A percentile compares a stretch with the other conserved stretches of the same genome.
These are phyloP conservation scores for Ceratotherium simum DNA, from an alignment of 2,113 vertebrate genomes.

Conservation along the genomic window DNA sequence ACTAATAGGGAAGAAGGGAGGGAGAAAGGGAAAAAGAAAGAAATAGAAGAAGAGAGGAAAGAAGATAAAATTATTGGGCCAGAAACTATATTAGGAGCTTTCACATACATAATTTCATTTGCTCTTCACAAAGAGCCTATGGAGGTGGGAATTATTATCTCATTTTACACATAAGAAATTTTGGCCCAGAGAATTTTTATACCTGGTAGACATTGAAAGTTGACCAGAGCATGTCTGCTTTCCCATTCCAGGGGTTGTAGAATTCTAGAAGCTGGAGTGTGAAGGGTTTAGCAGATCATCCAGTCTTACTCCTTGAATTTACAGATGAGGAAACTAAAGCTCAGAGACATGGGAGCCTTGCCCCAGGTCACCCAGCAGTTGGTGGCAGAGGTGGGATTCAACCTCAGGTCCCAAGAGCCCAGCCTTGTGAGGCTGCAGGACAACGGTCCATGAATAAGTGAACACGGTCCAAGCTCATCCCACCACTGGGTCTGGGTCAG, in stretches of 20 bases:
- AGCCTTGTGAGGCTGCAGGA: not conserved
- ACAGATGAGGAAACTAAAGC: not conserved
- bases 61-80: not conserved
- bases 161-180: not conserved
- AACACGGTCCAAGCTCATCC: not conserved
- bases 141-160: not conserved
- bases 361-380: not conserved
- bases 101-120: not conserved
- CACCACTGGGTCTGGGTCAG: not conserved
- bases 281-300: not conserved
- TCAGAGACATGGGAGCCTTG: not conserved
- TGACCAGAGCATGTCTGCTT: not conserved
- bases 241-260: not conserved
- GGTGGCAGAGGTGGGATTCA: not conserved
- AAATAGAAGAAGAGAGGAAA: not conserved
- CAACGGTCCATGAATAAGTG: too few species aligned
- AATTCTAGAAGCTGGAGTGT: not conserved
- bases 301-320: not conserved
- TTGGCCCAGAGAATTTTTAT: not conserved
- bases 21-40: not conserved
- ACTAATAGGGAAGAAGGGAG: not conserved
- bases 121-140: not conserved
- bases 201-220: not conserved
- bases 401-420: not conserved
- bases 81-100: not conserved